Evolutionary conservation across 2,797 vertebrate genomes (phyloP), one percentile per base, ranked within the genome.

Genomic region (Bucorvus abyssinicus): DNA sequence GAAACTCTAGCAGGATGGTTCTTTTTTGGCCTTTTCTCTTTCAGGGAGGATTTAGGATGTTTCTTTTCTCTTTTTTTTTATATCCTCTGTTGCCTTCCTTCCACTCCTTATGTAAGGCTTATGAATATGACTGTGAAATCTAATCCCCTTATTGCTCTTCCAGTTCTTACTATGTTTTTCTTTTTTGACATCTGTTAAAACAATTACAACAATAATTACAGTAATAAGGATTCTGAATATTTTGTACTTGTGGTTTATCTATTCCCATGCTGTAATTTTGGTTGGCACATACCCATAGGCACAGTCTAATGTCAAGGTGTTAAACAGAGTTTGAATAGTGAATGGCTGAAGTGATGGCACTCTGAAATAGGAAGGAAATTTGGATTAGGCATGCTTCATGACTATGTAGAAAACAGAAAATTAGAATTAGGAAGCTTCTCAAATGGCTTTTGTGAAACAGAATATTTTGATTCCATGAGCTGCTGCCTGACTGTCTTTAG

Each of bases 121-220:
- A 45, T 70, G 63, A 91, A 74, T 73, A 77, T 71, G 38, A 12
- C 44, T 84, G 14, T 84, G 74, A 88, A 95, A 74, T 59, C 26
- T 38, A 87, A 80, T 93, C 34, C 81, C 60, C 73, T 79, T 93
- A 79, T 92, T 90, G 49, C 23, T 86, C 57, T 89, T 88, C 26
- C 15, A 64, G 17, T 15, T 89, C 20, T 91, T 81, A 57, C 32
- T 74, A 30, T 60, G 42, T 44, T 80, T 65, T 65, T 67, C 17
- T 84, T 61, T 90, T 95, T 89, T 27, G 71, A 59, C 47, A 30
- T 86, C 38, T 74, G 42, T 80, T 92, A 40, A 89, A 87, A 70
- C 26, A 85, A 47, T 82, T 61, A 32, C 27, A 69, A 23, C 32
- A 38, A 61, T 73, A 78, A 91, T 71, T 71, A 63, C 36, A 73